A percentile compares a stretch with the other conserved stretches of the same genome.
These are phyloP conservation scores for Orientallactaga bullata DNA, from an alignment of 2,113 vertebrate genomes.

Conservation along the genomic window DNA sequence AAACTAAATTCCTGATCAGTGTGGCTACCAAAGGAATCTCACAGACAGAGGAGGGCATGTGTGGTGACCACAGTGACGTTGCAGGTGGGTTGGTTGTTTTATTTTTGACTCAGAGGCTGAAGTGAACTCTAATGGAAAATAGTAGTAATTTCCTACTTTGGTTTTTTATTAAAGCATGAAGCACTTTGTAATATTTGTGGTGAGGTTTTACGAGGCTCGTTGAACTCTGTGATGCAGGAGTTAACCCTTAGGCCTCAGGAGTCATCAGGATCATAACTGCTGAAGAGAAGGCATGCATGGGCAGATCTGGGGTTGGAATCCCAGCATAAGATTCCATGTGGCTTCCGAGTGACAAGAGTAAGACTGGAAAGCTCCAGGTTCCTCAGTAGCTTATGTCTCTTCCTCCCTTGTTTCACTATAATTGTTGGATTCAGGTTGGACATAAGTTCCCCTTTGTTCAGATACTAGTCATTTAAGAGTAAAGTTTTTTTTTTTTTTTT, in stretches of 20 bases:
- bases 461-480: background rate
- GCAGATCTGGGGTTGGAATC: background rate
- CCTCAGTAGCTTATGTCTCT: background rate
- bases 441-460: background rate
- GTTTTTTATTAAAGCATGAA: constrained; percentile 54
- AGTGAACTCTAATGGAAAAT: constrained; percentile 73
- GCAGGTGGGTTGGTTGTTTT: constrained; percentile 60
- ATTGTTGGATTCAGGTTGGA: background rate
- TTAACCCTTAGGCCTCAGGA: constrained; percentile 9
- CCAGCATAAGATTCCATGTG: background rate
- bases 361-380: background rate
- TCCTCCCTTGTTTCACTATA: background rate
- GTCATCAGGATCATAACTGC: background rate
- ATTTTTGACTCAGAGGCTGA: constrained; percentile 66
- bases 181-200: constrained; percentile 27
- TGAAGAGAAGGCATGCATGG: background rate
- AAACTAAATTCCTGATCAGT: constrained; percentile 69
- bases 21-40: constrained; percentile 63
- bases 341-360: background rate
- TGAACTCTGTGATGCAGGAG: background rate
- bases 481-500: too few species aligned
- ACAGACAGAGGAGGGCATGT: constrained; percentile 35
- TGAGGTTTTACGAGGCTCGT: constrained; percentile 29
- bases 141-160: constrained; percentile 67
- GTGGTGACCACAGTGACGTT: constrained; percentile 57